A percentile compares a stretch with the other conserved stretches of the same genome.
Evolutionary conservation across 1,140 invertebrate genomes (phyloP).

Genomic region (Solenopsis fugax): DNA sequence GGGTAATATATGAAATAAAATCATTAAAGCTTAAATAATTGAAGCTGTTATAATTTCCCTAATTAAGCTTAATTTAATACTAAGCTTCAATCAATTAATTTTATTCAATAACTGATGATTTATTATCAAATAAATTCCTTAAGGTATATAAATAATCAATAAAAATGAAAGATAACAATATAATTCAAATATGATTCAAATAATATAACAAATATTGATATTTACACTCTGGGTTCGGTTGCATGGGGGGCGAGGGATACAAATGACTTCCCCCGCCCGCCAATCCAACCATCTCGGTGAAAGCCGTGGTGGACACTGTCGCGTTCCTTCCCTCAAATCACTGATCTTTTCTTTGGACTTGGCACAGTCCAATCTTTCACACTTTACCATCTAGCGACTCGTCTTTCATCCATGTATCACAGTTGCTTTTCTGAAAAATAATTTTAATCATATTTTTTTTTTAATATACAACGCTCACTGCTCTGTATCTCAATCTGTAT

Average conservation of each 20-base stretch:
- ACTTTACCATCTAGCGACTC: slow-evolving; percentile 81
- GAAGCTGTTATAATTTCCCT: neutral
- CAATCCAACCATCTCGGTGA: slow-evolving; percentile 86
- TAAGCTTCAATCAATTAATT: neutral
- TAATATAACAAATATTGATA: slow-evolving; percentile 42
- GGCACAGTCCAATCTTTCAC: slow-evolving; percentile 75
- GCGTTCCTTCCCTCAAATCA: slow-evolving; percentile 61
- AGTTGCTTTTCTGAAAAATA: slow-evolving; percentile 58
- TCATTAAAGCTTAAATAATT: neutral
- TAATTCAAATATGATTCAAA: neutral
- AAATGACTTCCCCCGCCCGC: slow-evolving; percentile 86
- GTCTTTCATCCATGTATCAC: slow-evolving; percentile 76
- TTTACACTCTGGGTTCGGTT: slow-evolving; percentile 85
- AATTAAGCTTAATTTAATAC: neutral
- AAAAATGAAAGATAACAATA: neutral
- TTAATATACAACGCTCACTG: neutral
- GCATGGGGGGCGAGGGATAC: slow-evolving; percentile 86
- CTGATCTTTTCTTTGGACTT: slow-evolving; percentile 75
- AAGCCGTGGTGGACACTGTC: slow-evolving; percentile 85
- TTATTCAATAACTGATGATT: neutral
- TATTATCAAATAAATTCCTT: neutral
- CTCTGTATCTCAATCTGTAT: neutral
- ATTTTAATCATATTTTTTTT: neutral
- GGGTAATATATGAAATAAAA: slow-evolving; percentile 1
- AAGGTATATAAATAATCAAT: slow-evolving; percentile 14